phyloP scores from a whole-genome alignment of 1,140 invertebrate genomes.

The Drosophila nannoptera region DNA sequence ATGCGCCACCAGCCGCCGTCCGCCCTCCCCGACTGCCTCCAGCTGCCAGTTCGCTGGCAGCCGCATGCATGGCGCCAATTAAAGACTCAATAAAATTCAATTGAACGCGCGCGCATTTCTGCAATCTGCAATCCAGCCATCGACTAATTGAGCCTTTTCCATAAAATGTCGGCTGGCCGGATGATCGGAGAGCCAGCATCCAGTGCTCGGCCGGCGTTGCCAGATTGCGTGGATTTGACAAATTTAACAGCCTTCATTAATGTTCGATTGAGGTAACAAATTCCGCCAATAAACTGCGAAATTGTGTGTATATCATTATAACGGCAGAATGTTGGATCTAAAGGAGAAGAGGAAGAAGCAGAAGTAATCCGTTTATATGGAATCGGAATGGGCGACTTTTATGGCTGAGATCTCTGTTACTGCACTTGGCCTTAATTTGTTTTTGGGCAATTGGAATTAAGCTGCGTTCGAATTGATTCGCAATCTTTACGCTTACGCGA shows the following conservation, averaged over 20 bases:
- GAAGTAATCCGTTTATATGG: too few species aligned
- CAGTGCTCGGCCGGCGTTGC: constrained; percentile 23
- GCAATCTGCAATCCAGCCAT: constrained; percentile 38
- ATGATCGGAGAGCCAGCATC: constrained; percentile 27
- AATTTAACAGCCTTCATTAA: background rate
- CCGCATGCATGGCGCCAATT: constrained; percentile 56
- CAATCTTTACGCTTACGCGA: constrained; percentile 1
- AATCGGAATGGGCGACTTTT: too few species aligned
- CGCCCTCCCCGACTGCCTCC: background rate
- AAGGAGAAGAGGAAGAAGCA: too few species aligned
- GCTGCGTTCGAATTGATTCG: background rate
- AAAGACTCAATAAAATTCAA: constrained; percentile 76
- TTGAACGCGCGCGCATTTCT: constrained; percentile 37
- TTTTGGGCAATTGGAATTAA: too few species aligned
- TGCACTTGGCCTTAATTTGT: background rate
- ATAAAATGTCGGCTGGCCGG: constrained; percentile 46
- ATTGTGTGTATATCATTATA: too few species aligned
- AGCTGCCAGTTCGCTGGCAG: constrained; percentile 6
- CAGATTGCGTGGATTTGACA: background rate
- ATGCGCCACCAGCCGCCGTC: background rate
- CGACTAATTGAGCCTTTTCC: constrained; percentile 55
- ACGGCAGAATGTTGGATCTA: too few species aligned
- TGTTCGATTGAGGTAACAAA: too few species aligned
- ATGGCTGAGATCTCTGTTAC: background rate
- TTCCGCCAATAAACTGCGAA: too few species aligned